Conservation (phyloP, 92 coral and sea anemone genomes). For the Siderastrea siderea region DNA sequence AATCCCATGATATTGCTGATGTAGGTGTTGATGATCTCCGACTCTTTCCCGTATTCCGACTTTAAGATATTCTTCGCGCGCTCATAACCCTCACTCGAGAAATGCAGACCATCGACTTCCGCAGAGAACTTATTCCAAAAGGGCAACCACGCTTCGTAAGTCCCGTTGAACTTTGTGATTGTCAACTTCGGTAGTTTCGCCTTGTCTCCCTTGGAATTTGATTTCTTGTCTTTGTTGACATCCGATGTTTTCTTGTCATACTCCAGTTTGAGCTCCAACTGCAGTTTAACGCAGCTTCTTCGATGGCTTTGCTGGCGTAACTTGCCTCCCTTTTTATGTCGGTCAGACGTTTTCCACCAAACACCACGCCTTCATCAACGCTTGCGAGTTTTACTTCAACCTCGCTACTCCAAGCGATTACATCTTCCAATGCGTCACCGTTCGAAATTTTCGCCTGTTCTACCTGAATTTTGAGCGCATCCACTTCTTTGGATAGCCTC, state of each 20-base stretch:
- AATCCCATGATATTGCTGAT: constrained; percentile 66
- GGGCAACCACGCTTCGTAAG: constrained; percentile 64
- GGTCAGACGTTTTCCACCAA: too few relatives aligned
- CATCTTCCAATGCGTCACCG: too few relatives aligned
- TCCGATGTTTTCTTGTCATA: constrained; percentile 56
- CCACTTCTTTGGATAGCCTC: too few relatives aligned
- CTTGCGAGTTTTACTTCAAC: too few relatives aligned
- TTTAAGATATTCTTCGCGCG: constrained; percentile 71
- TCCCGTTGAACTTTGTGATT: constrained; percentile 73
- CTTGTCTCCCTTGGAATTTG: constrained; percentile 1
- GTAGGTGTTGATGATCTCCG: constrained; percentile 70
- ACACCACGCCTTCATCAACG: too few relatives aligned
- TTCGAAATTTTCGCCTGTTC: too few relatives aligned
- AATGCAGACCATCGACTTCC: constrained; percentile 59
- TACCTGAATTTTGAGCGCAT: too few relatives aligned
- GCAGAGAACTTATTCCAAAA: constrained; percentile 45
- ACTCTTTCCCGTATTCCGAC: constrained; percentile 62
- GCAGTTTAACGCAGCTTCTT: too few relatives aligned
- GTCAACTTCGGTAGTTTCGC: constrained; percentile 76
- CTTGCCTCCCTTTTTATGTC: too few relatives aligned
- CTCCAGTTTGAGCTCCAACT: constrained; percentile 66
- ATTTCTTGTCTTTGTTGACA: constrained; percentile 32
- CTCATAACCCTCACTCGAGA: constrained; percentile 69
- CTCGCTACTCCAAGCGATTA: too few relatives aligned
- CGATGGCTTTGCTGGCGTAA: too few relatives aligned